phyloP scores from a whole-genome alignment of 2,888 invertebrate genomes.

The Lacanobia oleracea region DNA sequence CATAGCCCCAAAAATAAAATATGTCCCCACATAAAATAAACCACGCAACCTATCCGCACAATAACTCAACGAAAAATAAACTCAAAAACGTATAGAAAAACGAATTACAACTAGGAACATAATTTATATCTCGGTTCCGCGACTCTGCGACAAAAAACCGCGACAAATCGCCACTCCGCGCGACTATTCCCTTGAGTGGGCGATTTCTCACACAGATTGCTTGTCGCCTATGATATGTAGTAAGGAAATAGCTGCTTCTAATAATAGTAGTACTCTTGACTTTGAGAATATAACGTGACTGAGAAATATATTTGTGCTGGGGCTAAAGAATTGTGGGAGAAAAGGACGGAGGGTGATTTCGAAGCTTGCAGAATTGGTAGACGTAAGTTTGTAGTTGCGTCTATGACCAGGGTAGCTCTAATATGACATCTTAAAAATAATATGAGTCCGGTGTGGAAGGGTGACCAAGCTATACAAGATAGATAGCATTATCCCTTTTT shows the following conservation, averaged over 20 bases:
- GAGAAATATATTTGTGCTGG: constrained; percentile 30
- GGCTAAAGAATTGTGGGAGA: constrained; percentile 26
- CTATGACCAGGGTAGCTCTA: too few species aligned
- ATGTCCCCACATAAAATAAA: constrained; percentile 25
- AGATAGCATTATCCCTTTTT: too few species aligned
- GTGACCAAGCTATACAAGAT: too few species aligned
- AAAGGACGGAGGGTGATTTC: not conserved
- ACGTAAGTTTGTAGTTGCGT: not conserved
- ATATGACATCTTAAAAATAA: too few species aligned
- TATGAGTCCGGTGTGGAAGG: too few species aligned
- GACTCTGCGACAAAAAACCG: constrained; percentile 70
- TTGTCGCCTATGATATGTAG: constrained; percentile 56
- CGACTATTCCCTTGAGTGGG: constrained; percentile 64
- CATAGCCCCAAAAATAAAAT: constrained; percentile 4
- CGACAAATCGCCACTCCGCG: constrained; percentile 74
- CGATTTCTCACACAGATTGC: constrained; percentile 71
- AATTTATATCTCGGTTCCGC: constrained; percentile 63
- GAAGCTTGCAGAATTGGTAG: not conserved
- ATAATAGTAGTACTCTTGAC: constrained; percentile 54
- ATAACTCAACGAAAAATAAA: constrained; percentile 53
- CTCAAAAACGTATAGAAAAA: constrained; percentile 54
- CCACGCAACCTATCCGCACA: constrained; percentile 10
- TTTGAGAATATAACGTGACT: constrained; percentile 53
- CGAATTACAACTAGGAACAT: constrained; percentile 52
- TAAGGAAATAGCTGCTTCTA: constrained; percentile 60